Evolutionary conservation across 2,797 vertebrate species (phyloP).

Genomic region (Erethizon dorsatum): DNA sequence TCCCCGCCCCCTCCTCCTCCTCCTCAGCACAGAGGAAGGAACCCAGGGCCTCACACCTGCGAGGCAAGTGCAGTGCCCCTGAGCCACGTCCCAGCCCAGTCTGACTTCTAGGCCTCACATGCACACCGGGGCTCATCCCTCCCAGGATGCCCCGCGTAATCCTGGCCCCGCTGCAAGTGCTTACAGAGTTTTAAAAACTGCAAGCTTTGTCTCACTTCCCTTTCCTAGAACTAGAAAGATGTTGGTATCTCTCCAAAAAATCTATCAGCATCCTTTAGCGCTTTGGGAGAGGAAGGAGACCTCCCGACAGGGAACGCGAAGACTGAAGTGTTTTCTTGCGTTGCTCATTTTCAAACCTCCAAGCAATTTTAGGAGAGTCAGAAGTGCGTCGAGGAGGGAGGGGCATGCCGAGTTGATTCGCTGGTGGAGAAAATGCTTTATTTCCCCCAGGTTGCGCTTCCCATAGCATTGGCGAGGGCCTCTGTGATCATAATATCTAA

Average conservation of each 20-base stretch:
- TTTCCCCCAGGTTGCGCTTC: not conserved
- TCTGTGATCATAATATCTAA: not conserved
- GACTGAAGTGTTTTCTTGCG: not conserved
- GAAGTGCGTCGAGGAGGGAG: not conserved
- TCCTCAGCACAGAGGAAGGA: no score
- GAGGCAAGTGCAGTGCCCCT: no score
- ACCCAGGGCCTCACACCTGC: not conserved
- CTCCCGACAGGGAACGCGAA: rapidly evolving
- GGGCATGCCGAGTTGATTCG: not conserved
- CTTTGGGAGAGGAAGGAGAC: not conserved
- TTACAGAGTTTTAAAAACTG: not conserved
- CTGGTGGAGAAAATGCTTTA: not conserved
- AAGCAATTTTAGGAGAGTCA: not conserved
- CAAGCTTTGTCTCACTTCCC: not conserved
- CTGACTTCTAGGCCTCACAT: not conserved
- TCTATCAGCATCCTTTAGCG: not conserved
- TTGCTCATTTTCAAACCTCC: constrained; percentile 32
- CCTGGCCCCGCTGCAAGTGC: rapidly evolving
- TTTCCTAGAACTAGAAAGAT: not conserved
- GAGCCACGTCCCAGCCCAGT: rapidly evolving
- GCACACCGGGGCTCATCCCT: not conserved
- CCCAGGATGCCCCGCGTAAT: rapidly evolving
- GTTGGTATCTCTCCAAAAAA: not conserved
- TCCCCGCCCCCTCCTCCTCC: not conserved
- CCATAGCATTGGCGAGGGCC: rapidly evolving